Evolutionary conservation across 2,797 vertebrate species (phyloP), one percentile per base, ranked within the genome.

Genomic region (Muraenolepis orangiensis): DNA sequence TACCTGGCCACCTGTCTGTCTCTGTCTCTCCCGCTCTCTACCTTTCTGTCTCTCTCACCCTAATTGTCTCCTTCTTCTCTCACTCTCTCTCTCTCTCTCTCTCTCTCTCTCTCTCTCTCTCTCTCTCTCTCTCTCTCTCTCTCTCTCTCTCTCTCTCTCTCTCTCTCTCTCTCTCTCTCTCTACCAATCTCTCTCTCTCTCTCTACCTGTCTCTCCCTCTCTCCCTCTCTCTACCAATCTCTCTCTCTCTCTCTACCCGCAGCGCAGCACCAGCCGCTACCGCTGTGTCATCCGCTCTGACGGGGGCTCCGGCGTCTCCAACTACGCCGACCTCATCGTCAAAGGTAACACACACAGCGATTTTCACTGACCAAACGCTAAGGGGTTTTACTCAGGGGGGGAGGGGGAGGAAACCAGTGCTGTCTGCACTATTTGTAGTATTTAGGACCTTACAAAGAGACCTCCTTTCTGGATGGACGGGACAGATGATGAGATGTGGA

Each of bases 281-380:
- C 94, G 97, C 70, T 99, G 97, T 0, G 96, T 99, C 82, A 96
- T 99, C 82, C 96, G 96, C 13, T 98, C 96, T 0, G 96, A 98
- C 0, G 97, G 96, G 0, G 97, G 97, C 0, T 98, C 97, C 0
- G 97, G 97, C 0, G 97, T 99, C 70, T 98, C 97, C 70, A 99
- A 98, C 90, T 99, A 98, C 0, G 97, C 97, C 0, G 96, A 99
- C 75, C 91, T 99, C 70, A 97, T 97, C 0, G 96, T 92, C 42
- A 92, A 91, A 95, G 91, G 78, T 81, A n/a, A n/a, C n/a, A 80
- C 0, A 4, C 12, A 8, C 26, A n/a, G 20, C 38, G n/a, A n/a
- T n/a, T n/a, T 29, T 76, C 26, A 20, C 10, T 26, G 2, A 36
- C 42, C 18, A 8, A 38, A 8, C 12, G 26, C 64, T 30, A 32